phyloP scores from a whole-genome alignment of 1,140 invertebrate species.

The Manduca sexta region DNA sequence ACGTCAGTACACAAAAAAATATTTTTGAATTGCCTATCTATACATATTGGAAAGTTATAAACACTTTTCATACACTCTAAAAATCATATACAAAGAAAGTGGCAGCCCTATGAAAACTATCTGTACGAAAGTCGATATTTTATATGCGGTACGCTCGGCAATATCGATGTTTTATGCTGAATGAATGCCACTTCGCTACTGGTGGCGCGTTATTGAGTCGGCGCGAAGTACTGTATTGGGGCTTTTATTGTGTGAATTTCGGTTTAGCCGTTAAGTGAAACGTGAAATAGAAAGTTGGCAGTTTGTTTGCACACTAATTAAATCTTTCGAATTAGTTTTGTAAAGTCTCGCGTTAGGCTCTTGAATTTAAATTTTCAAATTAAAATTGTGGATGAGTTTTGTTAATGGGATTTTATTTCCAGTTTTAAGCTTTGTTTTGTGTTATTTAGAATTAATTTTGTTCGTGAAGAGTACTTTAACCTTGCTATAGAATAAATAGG shows the following conservation, averaged over 20 bases:
- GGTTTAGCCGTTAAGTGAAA: slow-evolving; percentile 2
- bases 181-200: slow-evolving; percentile 1
- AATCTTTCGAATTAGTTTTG: not conserved
- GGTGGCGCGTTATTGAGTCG: slow-evolving; percentile 2
- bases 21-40: no score
- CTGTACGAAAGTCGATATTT: slow-evolving; percentile 2
- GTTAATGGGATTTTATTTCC: no score
- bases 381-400: no score
- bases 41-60: no score
- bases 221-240: not conserved
- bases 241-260: slow-evolving; percentile 1
- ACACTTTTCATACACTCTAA: not conserved
- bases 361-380: no score
- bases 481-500: no score
- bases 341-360: no score
- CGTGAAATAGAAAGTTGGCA: slow-evolving; percentile 5
- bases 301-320: not conserved
- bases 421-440: no score
- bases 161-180: slow-evolving; percentile 4
- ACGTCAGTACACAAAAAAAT: no score
- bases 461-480: no score
- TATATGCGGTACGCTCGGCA: slow-evolving; percentile 2
- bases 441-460: no score
- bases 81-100: not conserved
- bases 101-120: slow-evolving; percentile 2